phyloP scores from a whole-genome alignment of 92 coral and sea anemone species.

The Umimayanthus chanpuru region DNA sequence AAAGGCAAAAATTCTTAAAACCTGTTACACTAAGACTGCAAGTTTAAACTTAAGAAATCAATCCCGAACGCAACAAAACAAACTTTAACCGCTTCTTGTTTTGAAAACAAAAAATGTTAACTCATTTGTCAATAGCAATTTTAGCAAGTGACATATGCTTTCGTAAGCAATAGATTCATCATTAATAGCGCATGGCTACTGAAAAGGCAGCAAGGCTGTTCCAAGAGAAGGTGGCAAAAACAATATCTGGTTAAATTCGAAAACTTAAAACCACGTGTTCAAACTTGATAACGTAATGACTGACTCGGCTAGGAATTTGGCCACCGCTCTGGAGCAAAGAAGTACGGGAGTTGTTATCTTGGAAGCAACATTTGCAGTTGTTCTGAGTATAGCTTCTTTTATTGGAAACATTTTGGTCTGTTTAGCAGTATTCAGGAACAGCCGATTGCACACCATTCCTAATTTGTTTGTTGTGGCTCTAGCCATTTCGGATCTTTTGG shows the following conservation, averaged over 20 bases:
- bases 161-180: no score
- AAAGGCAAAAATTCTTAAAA: no score
- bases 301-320: background rate
- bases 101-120: background rate
- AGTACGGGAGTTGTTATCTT: background rate
- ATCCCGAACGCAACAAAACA: background rate
- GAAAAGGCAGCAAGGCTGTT: background rate
- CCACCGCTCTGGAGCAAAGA: conserved; percentile 6
- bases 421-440: conserved; percentile 21
- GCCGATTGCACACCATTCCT: conserved; percentile 33
- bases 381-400: background rate
- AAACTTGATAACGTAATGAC: background rate
- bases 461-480: conserved; percentile 39
- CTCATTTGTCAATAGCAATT: background rate
- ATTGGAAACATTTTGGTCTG: conserved; percentile 31
- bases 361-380: conserved; percentile 5
- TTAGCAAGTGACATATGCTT: background rate
- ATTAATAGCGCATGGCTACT: background rate
- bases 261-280: no score
- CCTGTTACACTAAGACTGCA: background rate
- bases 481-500: conserved; percentile 30
- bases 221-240: background rate
- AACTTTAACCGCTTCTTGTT: background rate
- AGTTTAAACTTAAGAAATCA: no score
- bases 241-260: no score